Base-by-base conservation (phyloP, 2,888 invertebrate species). In the Selenia dentaria region DNA sequence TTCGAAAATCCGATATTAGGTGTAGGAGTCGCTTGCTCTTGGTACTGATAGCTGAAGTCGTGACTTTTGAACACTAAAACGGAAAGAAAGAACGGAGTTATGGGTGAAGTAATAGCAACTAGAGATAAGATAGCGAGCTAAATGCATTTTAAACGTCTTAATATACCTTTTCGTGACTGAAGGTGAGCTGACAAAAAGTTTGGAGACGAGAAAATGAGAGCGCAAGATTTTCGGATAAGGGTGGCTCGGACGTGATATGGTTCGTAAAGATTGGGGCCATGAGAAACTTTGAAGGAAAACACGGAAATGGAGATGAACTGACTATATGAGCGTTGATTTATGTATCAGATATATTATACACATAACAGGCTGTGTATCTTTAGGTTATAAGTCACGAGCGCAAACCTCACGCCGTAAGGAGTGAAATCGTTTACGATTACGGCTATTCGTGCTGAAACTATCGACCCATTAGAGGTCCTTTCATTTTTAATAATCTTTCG, bases 1-100 rank as follows among this genome's bases (percentile, higher is more conserved):
- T 97, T 97, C 73, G 97, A 97, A 92, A 97, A 97, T 84, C 97
- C 97, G 83, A 96, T 95, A 92, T 96, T 96, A 74, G 96, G 96
- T 77, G 96, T 96, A 74, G 94, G 94, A 71, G 85, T 86, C 66
- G 93, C 91, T 83, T 93, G 94, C 83, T 94, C 93, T 83, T 94
- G 92, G 88, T 93, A 91, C 87, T 91, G 89, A 83, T 91, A 89
- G 70, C 78, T 93, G 78, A 93, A 92, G 79, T 95, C 95, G 90
- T 94, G 94, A 88, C 94, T 94, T 87, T 96, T 96, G 91, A 96
- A 95, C 82, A 96, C 97, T 97, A 95, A 79, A 96, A 96, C 91
- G 91, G 83, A 92, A 85, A 83, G 88, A 90, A 90, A 89, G 81
- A n/a, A 90, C 83, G 67, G 77, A 74, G 79, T 89, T 86, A 89